Base-by-base conservation (phyloP, 2,797 vertebrate genomes). In the Sebastes miniatus region DNA sequence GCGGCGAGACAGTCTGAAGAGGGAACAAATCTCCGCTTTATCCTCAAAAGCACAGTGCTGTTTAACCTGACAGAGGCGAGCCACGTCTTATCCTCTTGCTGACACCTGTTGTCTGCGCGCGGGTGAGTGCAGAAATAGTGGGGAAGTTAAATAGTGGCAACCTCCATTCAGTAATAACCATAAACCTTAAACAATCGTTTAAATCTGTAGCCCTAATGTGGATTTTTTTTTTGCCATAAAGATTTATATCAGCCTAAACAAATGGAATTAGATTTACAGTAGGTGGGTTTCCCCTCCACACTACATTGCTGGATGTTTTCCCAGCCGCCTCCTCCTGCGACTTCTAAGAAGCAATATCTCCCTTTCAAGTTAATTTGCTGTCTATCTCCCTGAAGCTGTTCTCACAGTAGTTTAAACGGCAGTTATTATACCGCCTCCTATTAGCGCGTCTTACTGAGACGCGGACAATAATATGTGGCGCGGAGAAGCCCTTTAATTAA, bases 291-390 rank as follows among this genome's bases (percentile, higher is more conserved):
- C 75, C 82, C 69, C 69, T 82, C 25, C 59, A 50, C 63, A 50
- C 59, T 58, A 58, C 34, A 73, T 6, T n/a, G 52, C 76, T 87
- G 83, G 82, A 87, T 86, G 77, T 82, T 84, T 90, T 88, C 76
- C 80, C 88, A 88, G 85, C 39, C 24, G 20, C 78, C 76, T 81
- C 70, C 24, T 66, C 34, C 57, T 69, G 74, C 50, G 75, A 80
- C 80, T 83, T 83, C 65, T 75, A 78, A 85, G 77, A 77, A 85
- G 71, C 85, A 80, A 86, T 81, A 80, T 87, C 83, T 87, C 73
- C 74, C 64, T 85, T 86, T 86, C 76, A 84, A 81, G 84, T 87
- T 89, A 77, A 88, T 92, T 92, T 87, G 81, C 83, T 79, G 82
- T 76, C 74, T 47, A 78, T 86, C 76, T 79, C 83, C 87, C 81